Evolutionary conservation across 1,140 invertebrate species (phyloP).

Genomic region (Wiebesia pumilae): DNA sequence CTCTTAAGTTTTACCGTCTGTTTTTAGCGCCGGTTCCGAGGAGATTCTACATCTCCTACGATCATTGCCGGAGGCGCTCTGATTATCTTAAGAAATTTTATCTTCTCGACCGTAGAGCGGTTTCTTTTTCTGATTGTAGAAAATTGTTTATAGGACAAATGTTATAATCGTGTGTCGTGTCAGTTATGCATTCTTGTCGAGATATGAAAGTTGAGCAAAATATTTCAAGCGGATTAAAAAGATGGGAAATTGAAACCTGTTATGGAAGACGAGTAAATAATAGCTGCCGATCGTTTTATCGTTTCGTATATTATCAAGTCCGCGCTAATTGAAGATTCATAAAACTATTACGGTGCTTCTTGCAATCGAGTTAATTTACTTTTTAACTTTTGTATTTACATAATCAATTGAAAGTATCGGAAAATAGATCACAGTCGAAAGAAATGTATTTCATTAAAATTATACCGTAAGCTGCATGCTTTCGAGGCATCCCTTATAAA

Average conservation of each 20-base stretch:
- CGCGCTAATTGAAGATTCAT: neutral
- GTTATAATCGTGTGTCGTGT: neutral
- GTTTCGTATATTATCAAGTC: neutral
- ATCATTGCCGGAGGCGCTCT: neutral
- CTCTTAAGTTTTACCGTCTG: neutral
- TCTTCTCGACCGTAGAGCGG: neutral
- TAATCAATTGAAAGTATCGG: no score
- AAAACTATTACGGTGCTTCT: neutral
- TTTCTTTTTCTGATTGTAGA: neutral
- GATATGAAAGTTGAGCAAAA: neutral
- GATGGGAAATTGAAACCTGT: neutral
- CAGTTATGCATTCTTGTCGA: neutral
- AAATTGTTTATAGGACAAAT: neutral
- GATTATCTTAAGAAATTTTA: neutral
- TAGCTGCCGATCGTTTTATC: neutral
- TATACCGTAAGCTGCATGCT: no score
- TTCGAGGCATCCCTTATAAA: no score
- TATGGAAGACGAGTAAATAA: neutral
- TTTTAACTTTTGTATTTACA: neutral
- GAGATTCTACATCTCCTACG: neutral
- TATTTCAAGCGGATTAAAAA: neutral
- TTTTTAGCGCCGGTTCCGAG: neutral
- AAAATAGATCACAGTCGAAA: no score
- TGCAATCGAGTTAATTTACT: neutral
- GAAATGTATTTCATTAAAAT: no score